Conservation (phyloP, 2,888 invertebrate genomes). For the Drosophila peninsularis region DNA sequence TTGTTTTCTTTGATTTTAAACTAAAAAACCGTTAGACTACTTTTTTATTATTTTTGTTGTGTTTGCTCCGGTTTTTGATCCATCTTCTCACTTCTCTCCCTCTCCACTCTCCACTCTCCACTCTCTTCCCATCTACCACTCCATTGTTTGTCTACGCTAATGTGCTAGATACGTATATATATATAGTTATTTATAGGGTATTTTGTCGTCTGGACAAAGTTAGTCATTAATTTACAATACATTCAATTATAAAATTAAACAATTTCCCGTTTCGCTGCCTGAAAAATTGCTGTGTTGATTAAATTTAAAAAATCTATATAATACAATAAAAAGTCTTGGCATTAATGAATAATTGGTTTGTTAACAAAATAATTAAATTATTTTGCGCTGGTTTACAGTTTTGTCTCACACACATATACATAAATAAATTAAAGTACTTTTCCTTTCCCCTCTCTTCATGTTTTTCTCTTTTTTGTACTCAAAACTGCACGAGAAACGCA, state of each 20-base stretch:
- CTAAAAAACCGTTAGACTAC: conserved; percentile 65
- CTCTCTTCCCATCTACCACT: conserved; percentile 6
- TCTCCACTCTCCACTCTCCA: neutral
- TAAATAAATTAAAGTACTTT: conserved; percentile 55
- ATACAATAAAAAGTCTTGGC: conserved; percentile 76
- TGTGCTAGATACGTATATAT: conserved; percentile 67
- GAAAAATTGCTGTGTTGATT: conserved; percentile 44
- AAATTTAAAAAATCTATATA: conserved; percentile 65
- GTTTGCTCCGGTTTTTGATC: conserved; percentile 30
- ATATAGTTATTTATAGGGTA: conserved; percentile 54
- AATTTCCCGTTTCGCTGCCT: conserved; percentile 40
- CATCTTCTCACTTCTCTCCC: neutral
- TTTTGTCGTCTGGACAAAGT: conserved; percentile 24
- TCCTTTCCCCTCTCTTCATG: conserved; percentile 11
- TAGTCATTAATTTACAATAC: conserved; percentile 57
- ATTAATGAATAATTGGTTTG: conserved; percentile 60
- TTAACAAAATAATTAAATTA: conserved; percentile 82
- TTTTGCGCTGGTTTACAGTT: conserved; percentile 78
- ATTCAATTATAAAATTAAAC: conserved; percentile 58
- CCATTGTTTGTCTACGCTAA: conserved; percentile 67
- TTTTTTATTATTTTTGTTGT: conserved; percentile 40
- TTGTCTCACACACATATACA: conserved; percentile 41
- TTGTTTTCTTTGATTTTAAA: conserved; percentile 60
- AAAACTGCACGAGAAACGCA: conserved; percentile 65
- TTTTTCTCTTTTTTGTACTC: conserved; percentile 47